phyloP scores from a whole-genome alignment of 2,797 vertebrate genomes.

The Lepus oiostolus region DNA sequence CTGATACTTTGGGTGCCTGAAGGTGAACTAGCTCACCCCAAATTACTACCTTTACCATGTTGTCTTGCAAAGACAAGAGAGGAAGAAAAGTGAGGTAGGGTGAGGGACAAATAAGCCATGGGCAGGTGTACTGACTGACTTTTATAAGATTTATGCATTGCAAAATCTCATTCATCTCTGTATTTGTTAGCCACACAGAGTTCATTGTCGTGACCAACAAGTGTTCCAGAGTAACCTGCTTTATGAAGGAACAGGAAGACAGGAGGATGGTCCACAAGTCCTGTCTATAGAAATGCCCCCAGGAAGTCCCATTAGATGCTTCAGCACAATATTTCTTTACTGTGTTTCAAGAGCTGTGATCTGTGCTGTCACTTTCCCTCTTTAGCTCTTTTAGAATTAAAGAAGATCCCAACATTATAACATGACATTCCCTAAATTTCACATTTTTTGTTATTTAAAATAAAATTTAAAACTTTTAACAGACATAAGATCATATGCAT shows the following conservation, averaged over 20 bases:
- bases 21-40: neutral
- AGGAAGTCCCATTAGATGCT: neutral
- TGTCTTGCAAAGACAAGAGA: neutral
- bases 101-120: slow-evolving; percentile 1
- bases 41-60: neutral
- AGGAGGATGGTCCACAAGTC: neutral
- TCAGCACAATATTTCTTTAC: slow-evolving; percentile 1
- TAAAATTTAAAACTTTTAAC: no score
- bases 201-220: neutral
- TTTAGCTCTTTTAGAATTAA: neutral
- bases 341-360: neutral
- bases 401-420: neutral
- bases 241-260: neutral
- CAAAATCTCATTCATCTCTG: neutral
- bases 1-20: neutral
- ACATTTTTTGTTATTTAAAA: neutral
- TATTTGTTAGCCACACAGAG: neutral
- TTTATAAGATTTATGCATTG: slow-evolving; percentile 43
- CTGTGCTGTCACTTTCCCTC: neutral
- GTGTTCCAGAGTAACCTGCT: neutral
- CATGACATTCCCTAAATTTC: slow-evolving; percentile 19
- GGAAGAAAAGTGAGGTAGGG: neutral
- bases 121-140: neutral
- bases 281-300: neutral
- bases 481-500: no score